Percentiles rank a stretch among this genome's conserved stretches.
Conservation (phyloP, 2,113 vertebrate genomes). For the Hippocampus comes region DNA sequence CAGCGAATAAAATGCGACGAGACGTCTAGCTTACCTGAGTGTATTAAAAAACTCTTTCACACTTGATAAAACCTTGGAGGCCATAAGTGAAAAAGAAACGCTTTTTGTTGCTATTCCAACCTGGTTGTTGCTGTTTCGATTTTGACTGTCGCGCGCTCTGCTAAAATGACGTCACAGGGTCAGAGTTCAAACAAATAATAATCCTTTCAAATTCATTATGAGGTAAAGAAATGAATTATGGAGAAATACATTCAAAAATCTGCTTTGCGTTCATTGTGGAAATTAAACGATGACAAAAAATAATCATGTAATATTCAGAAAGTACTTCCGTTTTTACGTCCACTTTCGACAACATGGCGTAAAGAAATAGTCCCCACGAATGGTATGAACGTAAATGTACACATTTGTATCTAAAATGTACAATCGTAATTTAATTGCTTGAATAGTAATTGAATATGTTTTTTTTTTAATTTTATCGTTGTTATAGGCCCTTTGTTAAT, state of each 20-base stretch:
- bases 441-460: neutral
- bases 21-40: slow-evolving; percentile 53
- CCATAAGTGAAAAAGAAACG: slow-evolving; percentile 32
- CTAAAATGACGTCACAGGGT: slow-evolving; percentile 26
- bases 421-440: neutral
- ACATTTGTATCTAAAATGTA: neutral
- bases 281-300: neutral
- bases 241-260: neutral
- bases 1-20: neutral
- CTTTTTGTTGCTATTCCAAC: neutral
- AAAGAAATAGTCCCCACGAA: slow-evolving; percentile 50
- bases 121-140: slow-evolving; percentile 8
- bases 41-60: slow-evolving; percentile 45
- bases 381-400: neutral
- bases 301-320: neutral
- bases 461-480: accelerated
- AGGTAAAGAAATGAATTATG: neutral
- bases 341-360: slow-evolving; percentile 30
- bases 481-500: neutral
- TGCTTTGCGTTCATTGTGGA: accelerated
- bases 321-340: slow-evolving; percentile 34
- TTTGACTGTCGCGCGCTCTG: slow-evolving; percentile 59
- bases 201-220: neutral
- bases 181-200: neutral
- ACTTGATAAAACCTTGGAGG: slow-evolving; percentile 32